Evolutionary conservation across 2,113 vertebrate genomes (phyloP), one percentile per base, ranked within the genome.

Genomic region (Mugil cephalus): DNA sequence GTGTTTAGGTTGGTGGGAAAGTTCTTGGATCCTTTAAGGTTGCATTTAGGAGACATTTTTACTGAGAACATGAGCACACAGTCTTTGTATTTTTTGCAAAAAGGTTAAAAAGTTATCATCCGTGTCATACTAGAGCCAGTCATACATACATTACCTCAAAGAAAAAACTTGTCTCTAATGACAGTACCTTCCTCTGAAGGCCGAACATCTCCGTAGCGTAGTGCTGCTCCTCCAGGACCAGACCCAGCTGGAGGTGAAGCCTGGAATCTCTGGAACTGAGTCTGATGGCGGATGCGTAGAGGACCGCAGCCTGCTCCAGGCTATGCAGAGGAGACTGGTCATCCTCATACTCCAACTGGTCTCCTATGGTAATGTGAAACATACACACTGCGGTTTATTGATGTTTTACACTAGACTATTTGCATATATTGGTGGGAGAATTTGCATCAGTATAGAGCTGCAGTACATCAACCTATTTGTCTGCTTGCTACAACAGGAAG

Each of bases 221-320:
- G 45, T 90, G 84, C 46, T 87, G 86, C 59, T 93, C 85, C 79
- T 94, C 91, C 60, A 93, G 68, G 48, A 83, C 63, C 0, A 83
- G 38, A 7, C 91, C 92, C 18, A 93, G 84, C 35, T 81, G 76
- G 63, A 91, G 91, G 81, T 94, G 91, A 17, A 93, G 84, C 24
- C 69, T 75, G 39, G 90, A 64, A 2, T 94, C 80, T 51, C 42
- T 88, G 64, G 88, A 77, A 40, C 77, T 75, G 6, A 88, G 75
- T 79, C 79, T 82, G 70, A 93, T 62, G 7, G 92, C 92, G 36
- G 92, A 90, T 2, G 93, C 89, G n/a, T 87, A 91, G 69, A 74
- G 52, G 11, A 86, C 30, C 15, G 89, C 86, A 18, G 87, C 90
- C 65, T 88, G 77, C 45, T 91, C 79, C n/a, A 93, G 79, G 61